Evolutionary conservation across 2,888 invertebrate genomes (phyloP).

Genomic region (Artemia sinica): DNA sequence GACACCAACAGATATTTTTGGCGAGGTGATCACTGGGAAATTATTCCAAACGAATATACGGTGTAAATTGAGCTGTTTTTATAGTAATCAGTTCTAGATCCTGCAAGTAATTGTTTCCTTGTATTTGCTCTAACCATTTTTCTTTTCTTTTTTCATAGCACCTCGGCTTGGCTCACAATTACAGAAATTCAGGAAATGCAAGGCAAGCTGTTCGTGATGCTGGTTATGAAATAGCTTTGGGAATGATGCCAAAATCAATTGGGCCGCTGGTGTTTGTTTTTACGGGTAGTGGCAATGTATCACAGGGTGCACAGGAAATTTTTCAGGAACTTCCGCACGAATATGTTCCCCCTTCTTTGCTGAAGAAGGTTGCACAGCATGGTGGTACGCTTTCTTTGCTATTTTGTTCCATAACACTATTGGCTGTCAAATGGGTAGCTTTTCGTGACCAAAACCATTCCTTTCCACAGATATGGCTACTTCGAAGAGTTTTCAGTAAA

Average conservation of each 20-base stretch:
- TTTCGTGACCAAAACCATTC: no score
- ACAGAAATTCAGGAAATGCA: constrained; percentile 92
- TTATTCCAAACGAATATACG: no score
- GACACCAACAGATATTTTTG: no score
- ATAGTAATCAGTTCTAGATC: not conserved
- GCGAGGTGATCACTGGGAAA: no score
- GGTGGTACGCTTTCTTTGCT: constrained; percentile 49
- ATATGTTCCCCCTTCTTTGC: constrained; percentile 84
- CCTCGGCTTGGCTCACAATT: constrained; percentile 95
- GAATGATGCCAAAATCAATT: constrained; percentile 89
- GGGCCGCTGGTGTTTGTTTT: constrained; percentile 89
- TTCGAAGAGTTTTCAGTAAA: no score
- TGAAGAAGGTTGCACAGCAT: constrained; percentile 87
- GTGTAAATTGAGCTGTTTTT: no score
- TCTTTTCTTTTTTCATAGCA: constrained; percentile 41
- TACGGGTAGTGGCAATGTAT: constrained; percentile 93
- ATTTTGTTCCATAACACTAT: no score
- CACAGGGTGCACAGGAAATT: constrained; percentile 50
- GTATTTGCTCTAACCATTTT: not conserved
- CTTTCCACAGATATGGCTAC: no score
- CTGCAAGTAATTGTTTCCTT: constrained; percentile 16
- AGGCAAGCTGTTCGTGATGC: constrained; percentile 91
- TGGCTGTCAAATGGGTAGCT: no score
- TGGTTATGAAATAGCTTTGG: constrained; percentile 93
- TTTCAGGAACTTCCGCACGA: constrained; percentile 83